Conservation (phyloP, 2,888 invertebrate species). For the Heliothis peltigera region DNA sequence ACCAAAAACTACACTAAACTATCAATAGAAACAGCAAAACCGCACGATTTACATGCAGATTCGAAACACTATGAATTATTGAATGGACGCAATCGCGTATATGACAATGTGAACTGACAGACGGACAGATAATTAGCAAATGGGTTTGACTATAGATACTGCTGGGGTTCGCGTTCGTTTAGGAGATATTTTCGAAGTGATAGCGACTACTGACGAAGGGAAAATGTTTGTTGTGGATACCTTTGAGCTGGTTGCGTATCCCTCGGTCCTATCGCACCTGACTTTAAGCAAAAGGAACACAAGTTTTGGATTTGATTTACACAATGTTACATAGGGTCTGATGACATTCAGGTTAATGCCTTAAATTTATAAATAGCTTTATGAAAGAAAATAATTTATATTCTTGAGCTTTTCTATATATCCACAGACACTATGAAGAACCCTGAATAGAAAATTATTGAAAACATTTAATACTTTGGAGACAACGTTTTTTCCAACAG, state of each 20-base stretch:
- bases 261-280: no score
- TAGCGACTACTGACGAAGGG: conserved; percentile 3
- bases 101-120: conserved; percentile 58
- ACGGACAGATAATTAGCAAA: conserved; percentile 72
- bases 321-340: no score
- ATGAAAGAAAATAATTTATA: no score
- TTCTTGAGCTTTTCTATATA: no score
- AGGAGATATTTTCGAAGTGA: conserved; percentile 31
- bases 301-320: background rate
- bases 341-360: no score
- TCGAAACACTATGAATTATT: conserved; percentile 61
- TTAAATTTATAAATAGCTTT: no score
- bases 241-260: background rate
- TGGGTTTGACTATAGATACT: conserved; percentile 62
- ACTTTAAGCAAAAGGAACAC: background rate
- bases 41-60: conserved; percentile 56
- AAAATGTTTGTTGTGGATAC: conserved; percentile 18
- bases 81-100: conserved; percentile 59
- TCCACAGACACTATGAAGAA: no score
- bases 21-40: conserved; percentile 40
- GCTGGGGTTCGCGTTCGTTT: conserved; percentile 1
- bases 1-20: conserved; percentile 24
- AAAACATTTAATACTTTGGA: no score
- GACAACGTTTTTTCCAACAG: no score
- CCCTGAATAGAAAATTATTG: no score